phyloP scores from a whole-genome alignment of 2,113 vertebrate genomes.

The Sinocyclocheilus maitianheensis region DNA sequence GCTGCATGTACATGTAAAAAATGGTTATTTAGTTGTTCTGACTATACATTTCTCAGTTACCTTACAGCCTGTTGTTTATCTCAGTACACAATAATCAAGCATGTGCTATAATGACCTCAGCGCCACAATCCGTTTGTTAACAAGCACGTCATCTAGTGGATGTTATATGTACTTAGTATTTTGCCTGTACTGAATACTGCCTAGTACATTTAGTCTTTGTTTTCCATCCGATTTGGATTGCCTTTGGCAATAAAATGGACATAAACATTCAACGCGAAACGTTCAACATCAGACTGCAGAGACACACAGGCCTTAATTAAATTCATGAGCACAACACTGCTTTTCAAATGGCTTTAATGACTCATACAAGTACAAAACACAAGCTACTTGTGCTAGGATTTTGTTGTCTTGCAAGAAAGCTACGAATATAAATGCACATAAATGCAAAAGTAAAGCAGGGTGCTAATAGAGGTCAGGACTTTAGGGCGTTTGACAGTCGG shows the following conservation, averaged over 20 bases:
- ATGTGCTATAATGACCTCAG: too few relatives aligned
- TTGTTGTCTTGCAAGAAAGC: neutral
- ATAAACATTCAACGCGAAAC: too few relatives aligned
- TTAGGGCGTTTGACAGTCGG: neutral
- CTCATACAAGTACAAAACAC: neutral
- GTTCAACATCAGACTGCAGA: neutral
- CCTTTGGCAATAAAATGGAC: too few relatives aligned
- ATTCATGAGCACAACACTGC: neutral
- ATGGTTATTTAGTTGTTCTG: too few relatives aligned
- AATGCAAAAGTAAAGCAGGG: neutral
- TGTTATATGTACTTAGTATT: too few relatives aligned
- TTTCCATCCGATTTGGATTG: neutral
- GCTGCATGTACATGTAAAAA: too few relatives aligned
- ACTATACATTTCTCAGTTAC: neutral
- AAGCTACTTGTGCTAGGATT: neutral
- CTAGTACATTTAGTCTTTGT: neutral
- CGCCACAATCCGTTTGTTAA: too few relatives aligned
- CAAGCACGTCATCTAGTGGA: neutral
- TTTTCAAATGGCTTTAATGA: constrained; percentile 12
- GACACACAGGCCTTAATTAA: neutral
- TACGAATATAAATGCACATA: neutral
- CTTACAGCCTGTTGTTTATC: too few relatives aligned
- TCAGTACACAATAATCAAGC: too few relatives aligned
- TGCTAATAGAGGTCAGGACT: neutral
- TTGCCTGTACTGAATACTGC: neutral